Evolutionary conservation across 2,888 invertebrate species (phyloP).

Genomic region (Parnassius apollo): DNA sequence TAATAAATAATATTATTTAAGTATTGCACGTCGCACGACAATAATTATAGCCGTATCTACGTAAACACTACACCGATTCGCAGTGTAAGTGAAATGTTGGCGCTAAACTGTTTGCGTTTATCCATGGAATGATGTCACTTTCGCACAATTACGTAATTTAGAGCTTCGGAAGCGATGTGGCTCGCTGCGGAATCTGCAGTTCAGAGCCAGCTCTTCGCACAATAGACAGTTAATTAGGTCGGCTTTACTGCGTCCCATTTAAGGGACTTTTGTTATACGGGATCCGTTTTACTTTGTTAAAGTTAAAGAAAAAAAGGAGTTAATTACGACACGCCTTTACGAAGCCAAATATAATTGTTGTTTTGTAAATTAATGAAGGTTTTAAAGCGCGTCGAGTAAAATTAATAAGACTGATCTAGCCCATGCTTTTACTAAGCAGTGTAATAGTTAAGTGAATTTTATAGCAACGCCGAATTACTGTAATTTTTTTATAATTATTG

Average conservation of each 20-base stretch:
- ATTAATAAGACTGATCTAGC: too few relatives aligned
- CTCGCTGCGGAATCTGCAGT: constrained; percentile 13
- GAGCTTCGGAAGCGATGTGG: constrained; percentile 1
- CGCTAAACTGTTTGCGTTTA: constrained; percentile 61
- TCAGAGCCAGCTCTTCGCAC: constrained; percentile 16
- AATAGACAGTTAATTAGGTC: constrained; percentile 26
- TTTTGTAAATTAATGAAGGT: constrained; percentile 9
- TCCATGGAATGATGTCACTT: constrained; percentile 50
- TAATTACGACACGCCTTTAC: constrained; percentile 19
- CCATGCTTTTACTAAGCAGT: too few relatives aligned
- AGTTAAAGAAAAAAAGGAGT: constrained; percentile 22
- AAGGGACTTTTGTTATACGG: constrained; percentile 23
- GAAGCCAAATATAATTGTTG: constrained; percentile 17
- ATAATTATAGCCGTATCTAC: background rate
- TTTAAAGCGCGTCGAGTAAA: background rate
- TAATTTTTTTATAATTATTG: too few relatives aligned
- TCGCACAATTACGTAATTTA: constrained; percentile 33
- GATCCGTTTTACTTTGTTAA: constrained; percentile 22
- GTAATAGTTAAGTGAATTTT: too few relatives aligned
- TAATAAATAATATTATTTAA: too few relatives aligned
- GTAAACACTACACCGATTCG: background rate
- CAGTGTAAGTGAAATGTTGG: constrained; percentile 48
- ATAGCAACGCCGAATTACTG: too few relatives aligned
- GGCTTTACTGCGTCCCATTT: constrained; percentile 21
- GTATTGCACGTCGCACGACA: too few relatives aligned